These are phyloP conservation scores for human (Homo sapiens) DNA, from an alignment of 2,113 vertebrate species.

Conservation along the genomic window DNA sequence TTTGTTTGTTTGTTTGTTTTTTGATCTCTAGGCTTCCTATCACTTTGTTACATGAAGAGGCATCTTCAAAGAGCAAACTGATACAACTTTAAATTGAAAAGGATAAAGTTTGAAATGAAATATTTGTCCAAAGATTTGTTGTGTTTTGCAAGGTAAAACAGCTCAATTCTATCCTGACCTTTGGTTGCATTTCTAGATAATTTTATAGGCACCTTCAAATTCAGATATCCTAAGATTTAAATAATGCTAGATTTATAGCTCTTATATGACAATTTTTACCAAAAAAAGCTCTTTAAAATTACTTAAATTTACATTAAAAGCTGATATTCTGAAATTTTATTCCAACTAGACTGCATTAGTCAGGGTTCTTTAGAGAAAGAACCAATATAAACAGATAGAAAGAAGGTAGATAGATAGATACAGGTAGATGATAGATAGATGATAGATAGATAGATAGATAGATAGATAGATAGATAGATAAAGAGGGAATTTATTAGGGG, in stretches of 20 bases:
- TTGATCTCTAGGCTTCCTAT: background rate
- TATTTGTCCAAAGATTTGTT: background rate
- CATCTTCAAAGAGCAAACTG: background rate
- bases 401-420: background rate
- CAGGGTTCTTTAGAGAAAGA: background rate
- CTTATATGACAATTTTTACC: background rate
- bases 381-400: background rate
- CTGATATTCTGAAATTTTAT: background rate
- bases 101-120: background rate
- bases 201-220: background rate
- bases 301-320: background rate
- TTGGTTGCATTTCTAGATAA: background rate
- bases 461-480: background rate
- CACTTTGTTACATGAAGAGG: background rate
- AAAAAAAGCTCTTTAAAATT: background rate
- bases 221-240: background rate
- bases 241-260: background rate
- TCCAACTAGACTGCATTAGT: background rate
- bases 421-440: too few relatives aligned
- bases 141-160: background rate
- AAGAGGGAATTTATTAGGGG: background rate
- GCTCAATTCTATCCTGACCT: background rate
- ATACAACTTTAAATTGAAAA: background rate
- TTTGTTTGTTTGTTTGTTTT: background rate
- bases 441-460: background rate